Evolutionary conservation across 2,888 invertebrate genomes (phyloP), one percentile per base, ranked within the genome.

Genomic region (Scelioninae gen. 1): DNA sequence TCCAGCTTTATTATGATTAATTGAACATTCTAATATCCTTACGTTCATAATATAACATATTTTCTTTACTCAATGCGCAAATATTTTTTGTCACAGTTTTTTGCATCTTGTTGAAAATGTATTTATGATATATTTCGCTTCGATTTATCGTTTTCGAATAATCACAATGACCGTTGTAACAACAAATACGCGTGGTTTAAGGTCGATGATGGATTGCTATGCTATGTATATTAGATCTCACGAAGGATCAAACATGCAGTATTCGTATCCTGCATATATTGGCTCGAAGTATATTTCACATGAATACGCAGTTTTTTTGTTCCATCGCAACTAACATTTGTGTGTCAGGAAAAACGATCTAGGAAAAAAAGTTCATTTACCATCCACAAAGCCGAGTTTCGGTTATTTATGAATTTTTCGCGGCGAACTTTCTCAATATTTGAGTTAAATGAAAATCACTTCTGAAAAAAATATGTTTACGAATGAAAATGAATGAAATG

Each of bases 91-190:
- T 32, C 2, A 9, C 7, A 3, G 11, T 49, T 49, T 63, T 49
- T 49, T 60, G 11, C 34, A 63, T n/a, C 32, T 49, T 49, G 34
- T 49, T 15, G 34, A 49, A 63, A 32, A 16, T 49, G 34, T 49
- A 16, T 15, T 49, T 63, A 63, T 49, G 49, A 63, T 49, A 49
- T 63, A 63, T 63, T 47, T 15, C 32, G 7, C 0, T n/a, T 51
- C 49, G 65, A 65, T 65, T 51, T 38, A 65, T 51, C 51, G 51
- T 49, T 51, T 49, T 65, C 38, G 51, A 51, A 65, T 65, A 65
- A 65, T 51, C 65, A 49, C 49, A 65, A 65, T 65, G 47, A 63
- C 31, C n/a, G 23, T 11, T 32, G 15, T 9, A 63, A 9, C 32
- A 47, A 47, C 47, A 63, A 47, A 63, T 63, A 47, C 45, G 45